These are phyloP conservation scores for Trichopoda pennipes DNA, from an alignment of 2,888 invertebrate genomes.

Conservation along the genomic window DNA sequence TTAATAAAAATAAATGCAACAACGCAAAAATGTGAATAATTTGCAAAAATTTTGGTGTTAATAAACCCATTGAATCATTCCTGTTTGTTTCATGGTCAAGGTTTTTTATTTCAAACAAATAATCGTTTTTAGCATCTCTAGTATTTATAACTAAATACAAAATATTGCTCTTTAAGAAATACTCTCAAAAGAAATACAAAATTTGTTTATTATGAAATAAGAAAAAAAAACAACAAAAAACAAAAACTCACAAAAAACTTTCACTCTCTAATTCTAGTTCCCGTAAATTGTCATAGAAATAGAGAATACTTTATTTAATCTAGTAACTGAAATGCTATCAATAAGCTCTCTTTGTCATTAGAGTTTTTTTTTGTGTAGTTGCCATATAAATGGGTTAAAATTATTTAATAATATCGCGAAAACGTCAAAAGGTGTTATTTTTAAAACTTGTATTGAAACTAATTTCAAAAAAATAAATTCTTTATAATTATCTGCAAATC, in stretches of 20 bases:
- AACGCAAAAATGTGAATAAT: conserved; percentile 32
- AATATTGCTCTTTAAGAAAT: conserved; percentile 6
- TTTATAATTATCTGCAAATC: too few relatives aligned
- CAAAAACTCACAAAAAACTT: conserved; percentile 47
- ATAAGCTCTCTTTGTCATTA: conserved; percentile 10
- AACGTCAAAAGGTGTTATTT: too few relatives aligned
- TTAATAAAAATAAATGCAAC: conserved; percentile 24
- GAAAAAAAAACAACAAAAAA: conserved; percentile 8
- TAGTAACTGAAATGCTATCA: background rate
- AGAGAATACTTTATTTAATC: background rate
- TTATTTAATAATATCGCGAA: too few relatives aligned
- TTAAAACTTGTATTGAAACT: too few relatives aligned
- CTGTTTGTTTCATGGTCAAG: conserved; percentile 68
- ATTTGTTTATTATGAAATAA: background rate
- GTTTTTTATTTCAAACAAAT: conserved; percentile 49
- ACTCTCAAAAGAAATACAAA: conserved; percentile 18
- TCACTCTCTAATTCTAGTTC: conserved; percentile 54
- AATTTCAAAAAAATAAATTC: too few relatives aligned
- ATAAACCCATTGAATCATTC: conserved; percentile 67
- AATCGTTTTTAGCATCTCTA: conserved; percentile 32
- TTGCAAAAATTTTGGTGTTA: conserved; percentile 53
- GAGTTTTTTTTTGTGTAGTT: too few relatives aligned
- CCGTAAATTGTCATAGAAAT: conserved; percentile 45
- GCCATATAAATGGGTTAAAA: too few relatives aligned
- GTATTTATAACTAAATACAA: conserved; percentile 38